Conservation (phyloP, 1,140 invertebrate species). For the Argopecten irradians region DNA sequence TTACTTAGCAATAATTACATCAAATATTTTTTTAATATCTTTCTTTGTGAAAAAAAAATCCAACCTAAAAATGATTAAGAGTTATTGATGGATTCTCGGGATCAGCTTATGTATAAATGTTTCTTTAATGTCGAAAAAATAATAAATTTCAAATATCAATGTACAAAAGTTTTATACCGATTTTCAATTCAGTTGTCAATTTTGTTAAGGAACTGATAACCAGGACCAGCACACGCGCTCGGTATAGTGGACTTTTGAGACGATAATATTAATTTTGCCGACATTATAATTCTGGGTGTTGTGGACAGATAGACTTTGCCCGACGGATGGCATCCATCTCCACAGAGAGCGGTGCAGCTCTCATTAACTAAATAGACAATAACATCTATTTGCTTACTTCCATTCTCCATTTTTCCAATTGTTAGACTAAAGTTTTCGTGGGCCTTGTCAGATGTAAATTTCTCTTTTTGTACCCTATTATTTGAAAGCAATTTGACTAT, state of each 20-base stretch:
- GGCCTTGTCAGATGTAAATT: conserved; percentile 29
- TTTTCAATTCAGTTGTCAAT: too few relatives aligned
- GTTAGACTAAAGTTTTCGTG: conserved; percentile 11
- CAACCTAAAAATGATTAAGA: too few relatives aligned
- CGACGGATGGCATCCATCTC: neutral
- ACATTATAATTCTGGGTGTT: conserved; percentile 10
- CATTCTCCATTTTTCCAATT: conserved; percentile 20
- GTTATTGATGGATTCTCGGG: too few relatives aligned
- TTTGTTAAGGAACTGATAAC: neutral
- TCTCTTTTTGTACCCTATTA: conserved; percentile 29
- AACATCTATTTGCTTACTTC: neutral
- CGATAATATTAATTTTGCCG: neutral
- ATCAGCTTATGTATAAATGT: too few relatives aligned
- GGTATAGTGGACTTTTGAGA: neutral
- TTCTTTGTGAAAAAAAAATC: too few relatives aligned
- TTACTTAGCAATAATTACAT: too few relatives aligned
- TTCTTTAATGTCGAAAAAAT: too few relatives aligned
- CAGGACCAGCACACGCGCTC: neutral
- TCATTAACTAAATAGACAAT: conserved; percentile 4
- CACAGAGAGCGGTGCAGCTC: neutral
- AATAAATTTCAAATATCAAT: too few relatives aligned
- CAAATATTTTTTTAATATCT: too few relatives aligned
- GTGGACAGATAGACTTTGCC: neutral
- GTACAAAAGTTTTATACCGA: too few relatives aligned
- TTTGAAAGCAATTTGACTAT: conserved; percentile 34